Percentiles rank a stretch among this genome's conserved stretches.
phyloP scores from a whole-genome alignment of 2,113 vertebrate genomes.

The Nycticebus coucang region DNA sequence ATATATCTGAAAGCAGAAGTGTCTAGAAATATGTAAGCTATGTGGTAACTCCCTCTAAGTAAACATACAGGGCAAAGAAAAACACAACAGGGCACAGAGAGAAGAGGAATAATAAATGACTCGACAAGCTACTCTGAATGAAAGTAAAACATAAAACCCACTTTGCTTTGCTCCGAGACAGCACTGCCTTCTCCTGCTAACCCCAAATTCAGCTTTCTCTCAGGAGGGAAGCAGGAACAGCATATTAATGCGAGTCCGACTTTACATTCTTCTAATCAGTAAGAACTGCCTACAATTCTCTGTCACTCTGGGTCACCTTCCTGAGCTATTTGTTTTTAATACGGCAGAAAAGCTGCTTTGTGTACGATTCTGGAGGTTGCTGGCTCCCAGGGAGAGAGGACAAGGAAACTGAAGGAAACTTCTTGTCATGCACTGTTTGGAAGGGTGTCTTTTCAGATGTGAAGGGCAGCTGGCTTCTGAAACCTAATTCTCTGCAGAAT shows the following conservation, averaged over 20 bases:
- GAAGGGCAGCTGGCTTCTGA: not conserved
- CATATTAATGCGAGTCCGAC: constrained; percentile 15
- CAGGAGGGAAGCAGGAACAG: not conserved
- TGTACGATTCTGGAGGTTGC: constrained; percentile 34
- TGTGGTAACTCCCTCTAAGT: not conserved
- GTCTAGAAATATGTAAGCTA: not conserved
- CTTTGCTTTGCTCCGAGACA: not conserved
- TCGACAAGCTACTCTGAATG: not conserved
- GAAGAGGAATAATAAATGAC: not conserved
- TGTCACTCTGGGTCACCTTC: constrained; percentile 36
- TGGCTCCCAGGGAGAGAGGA: not conserved
- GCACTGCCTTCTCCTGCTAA: constrained; percentile 28
- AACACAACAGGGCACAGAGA: not conserved
- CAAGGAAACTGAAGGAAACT: not conserved
- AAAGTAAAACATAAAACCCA: not conserved
- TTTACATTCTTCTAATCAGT: not conserved
- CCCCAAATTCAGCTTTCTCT: constrained; percentile 35
- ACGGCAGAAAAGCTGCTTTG: constrained; percentile 46
- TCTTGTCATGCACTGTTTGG: not conserved
- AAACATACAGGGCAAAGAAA: not conserved
- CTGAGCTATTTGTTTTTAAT: constrained; percentile 43
- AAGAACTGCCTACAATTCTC: constrained; percentile 7
- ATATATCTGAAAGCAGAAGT: not conserved
- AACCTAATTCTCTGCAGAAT: not conserved
- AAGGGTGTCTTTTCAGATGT: not conserved